Evolutionary conservation across 2,797 vertebrate genomes (phyloP).

Genomic region (Phalloptychus januarius): DNA sequence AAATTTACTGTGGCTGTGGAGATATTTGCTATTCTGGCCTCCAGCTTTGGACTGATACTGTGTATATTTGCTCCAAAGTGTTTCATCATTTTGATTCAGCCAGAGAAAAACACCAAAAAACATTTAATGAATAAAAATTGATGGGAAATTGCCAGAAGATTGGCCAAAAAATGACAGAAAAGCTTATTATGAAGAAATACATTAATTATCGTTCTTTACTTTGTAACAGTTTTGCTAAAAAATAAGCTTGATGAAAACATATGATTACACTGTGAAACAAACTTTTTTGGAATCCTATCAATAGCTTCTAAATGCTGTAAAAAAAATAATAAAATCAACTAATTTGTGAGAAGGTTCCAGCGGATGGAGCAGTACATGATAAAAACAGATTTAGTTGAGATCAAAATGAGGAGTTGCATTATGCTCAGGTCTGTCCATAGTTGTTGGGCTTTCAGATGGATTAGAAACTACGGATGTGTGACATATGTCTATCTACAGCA

Average conservation of each 20-base stretch:
- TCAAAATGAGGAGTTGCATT: not conserved
- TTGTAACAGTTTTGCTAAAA: too few species aligned
- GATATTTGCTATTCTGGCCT: slow-evolving; percentile 4
- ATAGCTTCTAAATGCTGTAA: not conserved
- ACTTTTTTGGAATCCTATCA: not conserved
- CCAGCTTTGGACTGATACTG: slow-evolving; percentile 1
- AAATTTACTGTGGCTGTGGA: slow-evolving; percentile 1
- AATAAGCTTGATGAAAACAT: too few species aligned
- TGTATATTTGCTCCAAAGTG: slow-evolving; percentile 1
- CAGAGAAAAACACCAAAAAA: not conserved
- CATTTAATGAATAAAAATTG: not conserved
- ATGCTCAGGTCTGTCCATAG: too few species aligned
- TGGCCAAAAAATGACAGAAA: not conserved
- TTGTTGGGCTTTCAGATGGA: not conserved
- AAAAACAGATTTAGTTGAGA: too few species aligned
- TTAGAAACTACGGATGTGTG: not conserved
- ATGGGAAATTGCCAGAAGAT: not conserved
- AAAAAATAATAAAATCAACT: too few species aligned
- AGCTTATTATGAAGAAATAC: too few species aligned
- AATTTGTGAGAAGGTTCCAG: too few species aligned
- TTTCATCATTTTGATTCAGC: not conserved
- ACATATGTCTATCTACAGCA: not conserved
- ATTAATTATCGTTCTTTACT: not conserved
- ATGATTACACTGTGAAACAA: not conserved
- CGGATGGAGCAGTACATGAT: too few species aligned